Conservation (phyloP, 2,113 vertebrate species). For the Hydrolagus affinis region DNA sequence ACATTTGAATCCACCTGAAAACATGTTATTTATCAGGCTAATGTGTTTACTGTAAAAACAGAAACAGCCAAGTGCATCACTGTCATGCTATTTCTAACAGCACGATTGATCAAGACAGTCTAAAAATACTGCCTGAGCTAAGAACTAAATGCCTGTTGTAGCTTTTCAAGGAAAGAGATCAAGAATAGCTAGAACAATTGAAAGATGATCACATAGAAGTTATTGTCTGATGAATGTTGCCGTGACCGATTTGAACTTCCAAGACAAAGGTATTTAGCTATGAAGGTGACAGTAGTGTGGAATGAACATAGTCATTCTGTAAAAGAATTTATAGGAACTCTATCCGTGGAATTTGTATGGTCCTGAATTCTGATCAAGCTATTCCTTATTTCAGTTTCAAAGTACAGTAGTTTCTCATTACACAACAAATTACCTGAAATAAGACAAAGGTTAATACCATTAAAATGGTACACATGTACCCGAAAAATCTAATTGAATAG, state of each 20-base stretch:
- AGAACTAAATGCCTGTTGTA: conserved; percentile 1
- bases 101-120: background rate
- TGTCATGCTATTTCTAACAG: background rate
- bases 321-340: background rate
- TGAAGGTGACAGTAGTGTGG: background rate
- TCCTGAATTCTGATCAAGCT: background rate
- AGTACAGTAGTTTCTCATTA: no score
- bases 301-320: background rate
- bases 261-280: background rate
- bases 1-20: background rate
- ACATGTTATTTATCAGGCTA: background rate
- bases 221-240: background rate
- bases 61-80: background rate
- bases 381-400: background rate
- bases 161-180: conserved; percentile 28
- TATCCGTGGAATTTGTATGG: background rate
- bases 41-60: background rate
- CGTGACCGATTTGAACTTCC: background rate
- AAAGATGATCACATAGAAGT: background rate
- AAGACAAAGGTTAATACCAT: background rate
- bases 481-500: no score
- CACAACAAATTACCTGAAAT: background rate
- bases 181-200: conserved; percentile 29
- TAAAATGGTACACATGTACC: no score
- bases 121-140: conserved; percentile 25